A percentile compares a stretch with the other conserved stretches of the same genome.
phyloP scores from a whole-genome alignment of 2,113 vertebrate genomes.

The Zosterops borbonicus region DNA sequence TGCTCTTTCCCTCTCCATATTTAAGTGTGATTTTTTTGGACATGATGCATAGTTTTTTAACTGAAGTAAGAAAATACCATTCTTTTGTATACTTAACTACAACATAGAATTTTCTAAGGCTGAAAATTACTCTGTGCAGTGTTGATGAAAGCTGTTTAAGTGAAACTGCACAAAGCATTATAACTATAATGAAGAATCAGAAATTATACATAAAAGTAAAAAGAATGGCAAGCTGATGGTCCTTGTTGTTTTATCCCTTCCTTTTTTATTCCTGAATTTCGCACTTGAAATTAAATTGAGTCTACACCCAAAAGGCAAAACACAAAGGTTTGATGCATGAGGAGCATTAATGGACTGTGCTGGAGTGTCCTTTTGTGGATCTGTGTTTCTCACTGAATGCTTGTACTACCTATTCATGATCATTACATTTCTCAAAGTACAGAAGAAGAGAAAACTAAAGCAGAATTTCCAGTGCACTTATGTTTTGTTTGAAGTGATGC shows the following conservation, averaged over 20 bases:
- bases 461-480: neutral
- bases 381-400: neutral
- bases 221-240: neutral
- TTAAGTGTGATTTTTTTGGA: neutral
- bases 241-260: neutral
- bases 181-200: neutral
- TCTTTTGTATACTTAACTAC: neutral
- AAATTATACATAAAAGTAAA: neutral
- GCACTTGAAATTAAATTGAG: neutral
- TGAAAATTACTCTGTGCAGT: neutral
- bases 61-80: neutral
- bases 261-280: neutral
- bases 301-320: neutral
- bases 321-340: neutral
- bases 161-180: neutral
- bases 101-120: neutral
- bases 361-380: neutral
- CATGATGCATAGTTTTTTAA: neutral
- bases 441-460: neutral
- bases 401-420: neutral
- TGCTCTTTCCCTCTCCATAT: accelerated
- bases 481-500: neutral
- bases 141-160: neutral
- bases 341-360: neutral
- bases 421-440: neutral